Conservation (phyloP, 2,797 vertebrate genomes). For the Squalus acanthias region DNA sequence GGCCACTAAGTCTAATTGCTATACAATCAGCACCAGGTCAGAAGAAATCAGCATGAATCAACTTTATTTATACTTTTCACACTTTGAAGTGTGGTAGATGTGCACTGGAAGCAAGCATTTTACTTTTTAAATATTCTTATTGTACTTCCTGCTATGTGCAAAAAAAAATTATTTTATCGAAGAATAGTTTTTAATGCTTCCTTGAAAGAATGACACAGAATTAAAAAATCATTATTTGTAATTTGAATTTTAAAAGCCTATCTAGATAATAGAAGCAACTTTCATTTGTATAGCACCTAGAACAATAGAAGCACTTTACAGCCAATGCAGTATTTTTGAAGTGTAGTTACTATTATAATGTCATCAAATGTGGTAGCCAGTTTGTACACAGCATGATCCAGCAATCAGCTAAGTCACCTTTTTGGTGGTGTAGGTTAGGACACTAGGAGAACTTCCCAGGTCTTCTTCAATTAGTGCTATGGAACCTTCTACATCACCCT, state of each 20-base stretch:
- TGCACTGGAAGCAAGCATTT: too few species aligned
- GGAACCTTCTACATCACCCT: neutral
- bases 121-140: neutral
- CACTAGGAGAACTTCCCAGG: too few species aligned
- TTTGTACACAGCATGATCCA: too few species aligned
- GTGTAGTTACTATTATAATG: too few species aligned
- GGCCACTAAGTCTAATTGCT: neutral
- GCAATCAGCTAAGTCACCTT: too few species aligned
- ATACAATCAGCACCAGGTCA: neutral
- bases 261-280: neutral
- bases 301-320: neutral
- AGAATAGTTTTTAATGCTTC: neutral
- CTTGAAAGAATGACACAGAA: neutral
- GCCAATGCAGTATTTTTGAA: too few species aligned
- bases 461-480: neutral
- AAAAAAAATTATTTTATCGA: neutral
- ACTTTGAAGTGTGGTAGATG: neutral
- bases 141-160: neutral
- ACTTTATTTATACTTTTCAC: neutral
- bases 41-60: neutral
- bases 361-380: too few species aligned
- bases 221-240: too few species aligned
- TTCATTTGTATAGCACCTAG: neutral
- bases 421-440: too few species aligned
- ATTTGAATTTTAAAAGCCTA: too few species aligned